phyloP scores from a whole-genome alignment of 1,140 invertebrate species.

The Diachasmimorpha longicaudata region DNA sequence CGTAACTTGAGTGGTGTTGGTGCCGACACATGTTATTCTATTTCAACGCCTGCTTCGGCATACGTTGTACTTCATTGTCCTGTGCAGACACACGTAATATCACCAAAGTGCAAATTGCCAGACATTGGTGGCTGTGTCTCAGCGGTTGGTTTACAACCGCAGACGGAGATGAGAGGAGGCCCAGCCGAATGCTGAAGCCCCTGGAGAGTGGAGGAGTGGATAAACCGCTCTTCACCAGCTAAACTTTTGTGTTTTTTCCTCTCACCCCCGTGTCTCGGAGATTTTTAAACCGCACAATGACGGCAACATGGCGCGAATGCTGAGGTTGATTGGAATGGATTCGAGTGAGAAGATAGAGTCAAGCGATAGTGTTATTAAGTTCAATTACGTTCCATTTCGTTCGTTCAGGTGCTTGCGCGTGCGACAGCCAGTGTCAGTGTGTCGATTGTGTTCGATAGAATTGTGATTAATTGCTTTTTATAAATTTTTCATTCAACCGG shows the following conservation, averaged over 20 bases:
- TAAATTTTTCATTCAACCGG: not conserved
- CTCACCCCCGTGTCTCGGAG: not conserved
- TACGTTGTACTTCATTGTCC: not conserved
- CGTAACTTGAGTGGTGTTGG: too few relatives aligned
- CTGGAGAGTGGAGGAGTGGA: not conserved
- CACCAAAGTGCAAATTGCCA: conserved; percentile 8
- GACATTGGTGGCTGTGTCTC: not conserved
- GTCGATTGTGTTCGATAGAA: not conserved
- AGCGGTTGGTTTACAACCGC: not conserved
- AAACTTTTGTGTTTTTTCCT: not conserved
- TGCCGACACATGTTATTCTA: not conserved
- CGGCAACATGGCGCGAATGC: not conserved
- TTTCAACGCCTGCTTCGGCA: not conserved
- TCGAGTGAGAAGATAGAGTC: not conserved
- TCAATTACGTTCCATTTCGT: not conserved
- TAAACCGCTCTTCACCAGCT: conserved; percentile 5
- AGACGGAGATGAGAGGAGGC: not conserved
- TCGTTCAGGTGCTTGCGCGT: not conserved
- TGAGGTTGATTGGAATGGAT: not conserved
- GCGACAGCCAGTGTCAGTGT: not conserved
- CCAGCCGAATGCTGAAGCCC: not conserved
- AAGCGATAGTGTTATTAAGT: not conserved
- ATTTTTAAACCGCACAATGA: not conserved
- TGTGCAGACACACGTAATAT: not conserved
- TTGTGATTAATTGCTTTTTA: not conserved